A percentile compares a stretch with the other conserved stretches of the same genome.
Conservation (phyloP, 2,888 invertebrate genomes). For the Abrostola triplasia region DNA sequence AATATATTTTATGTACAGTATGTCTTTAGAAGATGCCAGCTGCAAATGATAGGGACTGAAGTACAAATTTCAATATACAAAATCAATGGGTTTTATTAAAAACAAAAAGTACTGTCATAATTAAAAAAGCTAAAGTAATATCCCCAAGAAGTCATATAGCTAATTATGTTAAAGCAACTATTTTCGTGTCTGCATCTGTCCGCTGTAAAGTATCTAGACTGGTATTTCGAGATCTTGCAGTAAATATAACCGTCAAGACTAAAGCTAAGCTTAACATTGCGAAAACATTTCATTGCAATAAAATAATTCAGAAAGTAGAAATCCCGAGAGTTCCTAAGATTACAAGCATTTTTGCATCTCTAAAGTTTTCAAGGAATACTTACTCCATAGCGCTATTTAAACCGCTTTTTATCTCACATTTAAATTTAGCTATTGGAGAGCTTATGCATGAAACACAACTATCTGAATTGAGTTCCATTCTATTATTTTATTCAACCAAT, state of each 20-base stretch:
- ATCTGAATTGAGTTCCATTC: neutral
- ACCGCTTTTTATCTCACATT: conserved; percentile 3
- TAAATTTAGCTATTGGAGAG: neutral
- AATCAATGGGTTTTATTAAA: neutral
- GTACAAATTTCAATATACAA: too few relatives aligned
- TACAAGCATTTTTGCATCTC: conserved; percentile 46
- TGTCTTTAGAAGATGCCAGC: too few relatives aligned
- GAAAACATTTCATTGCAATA: conserved; percentile 44
- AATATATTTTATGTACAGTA: neutral
- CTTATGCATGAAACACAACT: neutral
- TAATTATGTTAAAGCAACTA: too few relatives aligned
- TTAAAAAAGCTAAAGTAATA: too few relatives aligned
- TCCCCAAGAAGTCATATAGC: too few relatives aligned
- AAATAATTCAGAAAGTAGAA: conserved; percentile 41
- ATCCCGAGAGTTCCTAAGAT: conserved; percentile 36
- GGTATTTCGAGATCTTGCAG: conserved; percentile 2
- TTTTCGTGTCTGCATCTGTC: conserved; percentile 7
- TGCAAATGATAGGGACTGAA: too few relatives aligned
- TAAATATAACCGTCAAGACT: conserved; percentile 7
- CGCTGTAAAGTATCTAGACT: conserved; percentile 9
- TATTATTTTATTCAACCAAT: neutral
- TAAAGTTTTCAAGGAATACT: conserved; percentile 39
- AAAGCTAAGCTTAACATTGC: conserved; percentile 26
- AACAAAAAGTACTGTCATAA: neutral
- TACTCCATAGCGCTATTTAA: conserved; percentile 16